Conservation (phyloP, 2,888 invertebrate genomes). For the Patella ulyssiponensis region DNA sequence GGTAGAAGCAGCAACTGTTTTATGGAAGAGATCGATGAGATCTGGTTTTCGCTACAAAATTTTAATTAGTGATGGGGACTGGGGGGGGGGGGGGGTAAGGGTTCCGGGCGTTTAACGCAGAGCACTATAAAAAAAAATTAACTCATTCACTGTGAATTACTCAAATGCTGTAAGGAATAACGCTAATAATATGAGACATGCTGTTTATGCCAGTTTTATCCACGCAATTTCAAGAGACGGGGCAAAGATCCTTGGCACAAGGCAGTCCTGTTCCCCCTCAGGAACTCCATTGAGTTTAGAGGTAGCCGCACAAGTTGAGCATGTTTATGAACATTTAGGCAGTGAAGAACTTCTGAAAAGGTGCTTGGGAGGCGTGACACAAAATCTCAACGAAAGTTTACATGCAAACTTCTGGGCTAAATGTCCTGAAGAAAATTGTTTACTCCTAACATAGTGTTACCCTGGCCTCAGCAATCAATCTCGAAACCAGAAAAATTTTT, state of each 20-base stretch:
- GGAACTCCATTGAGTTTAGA: too few species aligned
- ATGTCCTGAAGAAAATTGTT: conserved; percentile 17
- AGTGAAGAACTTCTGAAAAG: neutral
- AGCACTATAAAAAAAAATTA: conserved; percentile 3
- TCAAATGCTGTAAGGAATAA: neutral
- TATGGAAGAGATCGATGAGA: neutral
- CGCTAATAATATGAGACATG: conserved; percentile 12
- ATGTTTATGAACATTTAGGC: conserved; percentile 8
- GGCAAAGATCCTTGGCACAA: too few species aligned
- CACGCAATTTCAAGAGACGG: conserved; percentile 25
- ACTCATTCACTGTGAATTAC: conserved; percentile 26
- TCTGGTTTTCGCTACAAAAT: neutral
- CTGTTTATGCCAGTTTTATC: conserved; percentile 8
- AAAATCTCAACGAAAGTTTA: conserved; percentile 13
- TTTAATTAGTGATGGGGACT: neutral
- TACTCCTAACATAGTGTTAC: neutral
- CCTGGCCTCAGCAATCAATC: too few species aligned
- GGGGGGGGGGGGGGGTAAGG: conserved; percentile 9
- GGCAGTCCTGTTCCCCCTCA: too few species aligned
- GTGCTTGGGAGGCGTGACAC: conserved; percentile 1
- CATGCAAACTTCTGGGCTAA: neutral
- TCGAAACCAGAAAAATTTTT: too few species aligned
- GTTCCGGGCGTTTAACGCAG: too few species aligned
- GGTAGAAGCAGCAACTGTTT: neutral
- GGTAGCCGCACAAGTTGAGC: neutral